phyloP scores from a whole-genome alignment of 2,888 invertebrate species.

The Malthinus seriepunctatus region DNA sequence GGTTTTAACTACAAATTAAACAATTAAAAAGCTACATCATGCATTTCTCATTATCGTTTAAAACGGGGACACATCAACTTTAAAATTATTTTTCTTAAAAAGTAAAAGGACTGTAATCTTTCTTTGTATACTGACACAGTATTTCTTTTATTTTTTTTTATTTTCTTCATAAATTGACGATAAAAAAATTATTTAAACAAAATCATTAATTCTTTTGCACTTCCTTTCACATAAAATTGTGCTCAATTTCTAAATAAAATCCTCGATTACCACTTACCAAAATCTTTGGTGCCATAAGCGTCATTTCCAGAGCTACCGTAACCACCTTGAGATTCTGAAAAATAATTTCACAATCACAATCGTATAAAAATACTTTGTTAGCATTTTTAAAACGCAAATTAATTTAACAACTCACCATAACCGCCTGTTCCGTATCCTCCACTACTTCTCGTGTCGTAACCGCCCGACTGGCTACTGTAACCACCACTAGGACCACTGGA shows the following conservation, averaged over 20 bases:
- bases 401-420: slow-evolving; percentile 28
- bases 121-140: no score
- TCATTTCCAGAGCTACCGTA: slow-evolving; percentile 32
- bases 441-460: slow-evolving; percentile 27
- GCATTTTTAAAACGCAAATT: no score
- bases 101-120: no score
- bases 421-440: slow-evolving; percentile 31
- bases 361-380: not conserved
- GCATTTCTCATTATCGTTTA: no score
- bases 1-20: no score
- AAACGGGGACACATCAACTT: slow-evolving; percentile 16
- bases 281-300: slow-evolving; percentile 34
- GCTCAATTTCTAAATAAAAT: no score
- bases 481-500: slow-evolving; percentile 28
- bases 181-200: no score
- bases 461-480: slow-evolving; percentile 29
- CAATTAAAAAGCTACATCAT: no score
- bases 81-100: slow-evolving; percentile 1
- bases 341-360: not conserved
- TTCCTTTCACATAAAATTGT: no score
- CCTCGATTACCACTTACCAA: slow-evolving; percentile 29
- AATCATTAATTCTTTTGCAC: no score
- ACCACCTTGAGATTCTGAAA: slow-evolving; percentile 36
- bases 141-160: no score
- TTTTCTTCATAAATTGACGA: no score